phyloP scores from a whole-genome alignment of 2,113 vertebrate genomes.

The Chaetodon trifascialis region DNA sequence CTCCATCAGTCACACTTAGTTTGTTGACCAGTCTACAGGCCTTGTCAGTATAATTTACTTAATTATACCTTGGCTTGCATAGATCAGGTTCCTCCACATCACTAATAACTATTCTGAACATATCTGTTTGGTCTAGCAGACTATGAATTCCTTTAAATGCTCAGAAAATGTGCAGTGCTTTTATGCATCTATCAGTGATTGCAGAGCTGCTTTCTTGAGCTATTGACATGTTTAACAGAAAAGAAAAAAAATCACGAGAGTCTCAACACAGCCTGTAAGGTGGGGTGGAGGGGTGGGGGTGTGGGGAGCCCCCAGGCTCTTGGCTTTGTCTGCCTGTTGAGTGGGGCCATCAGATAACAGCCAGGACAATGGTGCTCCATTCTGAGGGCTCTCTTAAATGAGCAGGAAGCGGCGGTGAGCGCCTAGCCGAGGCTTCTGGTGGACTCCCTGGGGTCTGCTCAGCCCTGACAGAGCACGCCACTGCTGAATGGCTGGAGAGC shows the following conservation, averaged over 20 bases:
- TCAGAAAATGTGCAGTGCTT: neutral
- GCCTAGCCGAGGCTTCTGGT: constrained; percentile 80
- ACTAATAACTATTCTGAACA: neutral
- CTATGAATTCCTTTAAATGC: neutral
- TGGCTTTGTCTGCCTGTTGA: constrained; percentile 84
- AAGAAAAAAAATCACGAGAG: constrained; percentile 24
- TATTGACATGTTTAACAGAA: constrained; percentile 49
- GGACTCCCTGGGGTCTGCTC: constrained; percentile 83
- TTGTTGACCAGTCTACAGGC: neutral
- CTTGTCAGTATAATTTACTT: neutral
- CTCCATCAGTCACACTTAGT: neutral
- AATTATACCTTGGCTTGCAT: neutral
- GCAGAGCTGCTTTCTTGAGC: constrained; percentile 42
- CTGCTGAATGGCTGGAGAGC: constrained; percentile 79
- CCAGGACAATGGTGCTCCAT: constrained; percentile 86
- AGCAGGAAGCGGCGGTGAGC: constrained; percentile 86
- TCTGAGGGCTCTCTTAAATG: constrained; percentile 84
- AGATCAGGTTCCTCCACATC: constrained; percentile 27
- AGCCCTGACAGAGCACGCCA: constrained; percentile 81
- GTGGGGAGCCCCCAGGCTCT: constrained; percentile 62
- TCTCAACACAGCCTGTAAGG: constrained; percentile 52
- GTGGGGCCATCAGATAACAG: constrained; percentile 86
- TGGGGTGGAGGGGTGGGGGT: constrained; percentile 31
- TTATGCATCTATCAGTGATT: constrained; percentile 47
- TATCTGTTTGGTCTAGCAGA: neutral